Evolutionary conservation across 2,888 invertebrate species (phyloP), one percentile per base, ranked within the genome.

Genomic region (Caenorhabditis auriculariae): DNA sequence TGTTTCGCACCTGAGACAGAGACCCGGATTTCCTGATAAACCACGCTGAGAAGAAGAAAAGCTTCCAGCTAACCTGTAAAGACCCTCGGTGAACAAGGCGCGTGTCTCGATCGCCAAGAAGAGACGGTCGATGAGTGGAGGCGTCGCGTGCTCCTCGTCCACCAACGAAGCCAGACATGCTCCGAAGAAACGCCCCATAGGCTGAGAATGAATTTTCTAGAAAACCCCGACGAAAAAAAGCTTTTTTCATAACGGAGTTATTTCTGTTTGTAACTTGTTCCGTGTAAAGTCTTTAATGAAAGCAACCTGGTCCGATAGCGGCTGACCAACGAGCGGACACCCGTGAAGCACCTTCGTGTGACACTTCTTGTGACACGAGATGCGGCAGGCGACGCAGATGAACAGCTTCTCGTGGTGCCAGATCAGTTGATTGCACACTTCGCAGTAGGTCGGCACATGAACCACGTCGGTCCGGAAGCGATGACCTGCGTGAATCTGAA

Each of bases 361-460:
- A 83, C 94, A 94, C 84, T 92, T 93, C 83, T 91, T 93, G 84
- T 95, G 94, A 80, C 92, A 63, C 2, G 91, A 92, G 72, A 93
- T 86, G 83, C 90, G 91, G 84, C 94, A 95, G 75, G 87, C 88
- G 86, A 83, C 57, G 78, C 82, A 74, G 80, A 82, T 75, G 58
- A 76, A 76, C 49, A 74, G 72, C 54, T 91, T 87, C 83, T 93
- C 93, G 63, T 93, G 89, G 55, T 93, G 91, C 93, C 93, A 93
- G 88, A 93, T 90, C 89, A 90, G 78, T 54, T 76, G 71, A 66
- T 70, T 80, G 84, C 93, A 94, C 65, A 92, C 89, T 84, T 95
- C 94, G 84, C 94, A 95, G 75, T 91, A 93, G 4, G 93, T 94
- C 15, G 93, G 92, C 79, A 94, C 93, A 84, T 92, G 93, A 77